Evolutionary conservation across 2,888 invertebrate species (phyloP).

Genomic region (Drosophila monieri): DNA sequence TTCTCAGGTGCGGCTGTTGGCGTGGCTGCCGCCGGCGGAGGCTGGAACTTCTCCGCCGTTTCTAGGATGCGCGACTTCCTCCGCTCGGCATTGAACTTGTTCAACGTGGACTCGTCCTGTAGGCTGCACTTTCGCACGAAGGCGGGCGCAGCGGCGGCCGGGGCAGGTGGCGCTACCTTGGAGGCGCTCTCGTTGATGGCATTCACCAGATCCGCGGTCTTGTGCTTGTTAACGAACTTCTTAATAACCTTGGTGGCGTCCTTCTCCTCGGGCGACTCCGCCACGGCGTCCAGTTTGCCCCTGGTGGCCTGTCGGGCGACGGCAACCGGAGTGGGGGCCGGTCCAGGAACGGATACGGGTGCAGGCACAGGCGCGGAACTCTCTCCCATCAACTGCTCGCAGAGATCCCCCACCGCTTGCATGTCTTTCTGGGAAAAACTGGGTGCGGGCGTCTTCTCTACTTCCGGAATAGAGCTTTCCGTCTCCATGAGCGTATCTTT

Average conservation of each 20-base stretch:
- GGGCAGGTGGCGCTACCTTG: slow-evolving; percentile 26
- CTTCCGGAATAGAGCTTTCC: slow-evolving; percentile 56
- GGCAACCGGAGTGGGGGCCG: slow-evolving; percentile 9
- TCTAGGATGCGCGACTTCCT: slow-evolving; percentile 89
- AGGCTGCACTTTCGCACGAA: slow-evolving; percentile 83
- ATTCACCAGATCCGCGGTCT: slow-evolving; percentile 83
- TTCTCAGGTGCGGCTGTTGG: slow-evolving; percentile 84
- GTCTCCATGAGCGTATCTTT: slow-evolving; percentile 70
- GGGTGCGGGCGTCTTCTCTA: slow-evolving; percentile 50
- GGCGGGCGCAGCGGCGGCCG: slow-evolving; percentile 25
- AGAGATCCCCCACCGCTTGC: slow-evolving; percentile 79
- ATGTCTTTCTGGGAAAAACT: slow-evolving; percentile 77
- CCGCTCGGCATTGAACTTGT: slow-evolving; percentile 85
- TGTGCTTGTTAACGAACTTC: slow-evolving; percentile 84
- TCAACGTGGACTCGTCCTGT: slow-evolving; percentile 81
- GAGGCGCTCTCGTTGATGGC: slow-evolving; percentile 77
- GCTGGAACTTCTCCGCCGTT: slow-evolving; percentile 89
- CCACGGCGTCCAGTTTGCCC: slow-evolving; percentile 76
- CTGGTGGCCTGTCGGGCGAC: slow-evolving; percentile 69
- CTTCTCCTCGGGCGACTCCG: slow-evolving; percentile 81
- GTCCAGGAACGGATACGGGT: slow-evolving; percentile 6
- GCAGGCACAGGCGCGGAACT: slow-evolving; percentile 16
- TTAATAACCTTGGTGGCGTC: slow-evolving; percentile 83
- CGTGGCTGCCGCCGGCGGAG: slow-evolving; percentile 80
- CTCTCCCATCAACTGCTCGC: slow-evolving; percentile 79